Evolutionary conservation across 1,140 invertebrate species (phyloP).

Genomic region (Drosophila ercepeae): DNA sequence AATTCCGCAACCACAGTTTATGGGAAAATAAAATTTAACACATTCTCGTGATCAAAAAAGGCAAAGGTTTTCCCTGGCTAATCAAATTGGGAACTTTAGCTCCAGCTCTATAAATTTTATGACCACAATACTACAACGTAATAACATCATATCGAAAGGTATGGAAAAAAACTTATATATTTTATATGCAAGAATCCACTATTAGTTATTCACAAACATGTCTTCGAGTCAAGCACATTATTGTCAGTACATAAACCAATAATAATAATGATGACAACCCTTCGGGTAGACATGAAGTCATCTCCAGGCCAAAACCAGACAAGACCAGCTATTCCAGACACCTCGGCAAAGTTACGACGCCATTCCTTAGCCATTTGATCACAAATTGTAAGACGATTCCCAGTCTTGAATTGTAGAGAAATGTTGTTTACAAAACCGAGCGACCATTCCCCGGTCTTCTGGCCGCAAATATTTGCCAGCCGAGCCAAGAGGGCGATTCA

Average conservation of each 20-base stretch:
- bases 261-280: constrained; percentile 43
- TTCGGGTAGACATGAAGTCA: constrained; percentile 39
- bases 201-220: constrained; percentile 25
- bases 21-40: not conserved
- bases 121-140: not conserved
- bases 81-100: not conserved
- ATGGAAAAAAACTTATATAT: not conserved
- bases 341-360: constrained; percentile 17
- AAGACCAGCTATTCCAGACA: constrained; percentile 4
- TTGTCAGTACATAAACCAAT: constrained; percentile 14
- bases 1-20: not conserved
- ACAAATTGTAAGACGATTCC: constrained; percentile 29
- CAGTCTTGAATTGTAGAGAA: constrained; percentile 26
- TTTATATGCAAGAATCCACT: constrained; percentile 1
- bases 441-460: constrained; percentile 3
- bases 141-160: not conserved
- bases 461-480: constrained; percentile 34
- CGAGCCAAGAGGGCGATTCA: constrained; percentile 12
- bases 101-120: not conserved
- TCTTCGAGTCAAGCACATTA: constrained; percentile 16
- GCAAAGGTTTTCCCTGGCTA: not conserved
- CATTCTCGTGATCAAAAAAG: not conserved
- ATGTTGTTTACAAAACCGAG: constrained; percentile 37
- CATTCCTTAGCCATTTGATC: constrained; percentile 37
- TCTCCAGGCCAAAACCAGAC: constrained; percentile 4